Evolutionary conservation across 2,113 vertebrate species (phyloP).

Genomic region (Echinops telfairi): DNA sequence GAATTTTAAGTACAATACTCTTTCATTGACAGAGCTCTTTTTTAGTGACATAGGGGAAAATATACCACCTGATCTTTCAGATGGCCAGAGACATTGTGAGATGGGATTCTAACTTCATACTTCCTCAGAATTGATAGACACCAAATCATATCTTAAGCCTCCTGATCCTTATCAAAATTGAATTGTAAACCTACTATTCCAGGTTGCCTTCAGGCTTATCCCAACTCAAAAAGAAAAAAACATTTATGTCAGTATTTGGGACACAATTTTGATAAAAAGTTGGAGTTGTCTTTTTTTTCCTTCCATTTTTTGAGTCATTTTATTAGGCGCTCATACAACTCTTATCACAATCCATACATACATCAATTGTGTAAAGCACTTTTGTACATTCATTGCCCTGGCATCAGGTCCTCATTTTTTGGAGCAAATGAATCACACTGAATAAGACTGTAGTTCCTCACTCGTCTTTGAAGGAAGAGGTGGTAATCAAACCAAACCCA

Average conservation of each 20-base stretch:
- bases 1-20: neutral
- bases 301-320: no score
- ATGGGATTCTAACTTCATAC: neutral
- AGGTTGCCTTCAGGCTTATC: neutral
- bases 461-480: neutral
- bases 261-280: neutral
- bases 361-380: no score
- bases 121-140: neutral
- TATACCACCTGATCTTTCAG: neutral
- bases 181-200: slow-evolving; percentile 27
- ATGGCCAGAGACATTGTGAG: neutral
- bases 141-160: neutral
- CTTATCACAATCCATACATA: no score
- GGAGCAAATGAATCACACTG: neutral
- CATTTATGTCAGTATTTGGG: neutral
- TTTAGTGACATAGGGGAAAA: neutral
- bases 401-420: no score
- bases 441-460: neutral
- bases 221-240: neutral
- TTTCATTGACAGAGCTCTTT: neutral
- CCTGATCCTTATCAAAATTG: neutral
- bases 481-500: no score
- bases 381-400: no score
- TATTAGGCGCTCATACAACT: no score
- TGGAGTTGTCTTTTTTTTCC: neutral